Base-by-base conservation (phyloP, 2,113 vertebrate genomes). In the Tetrax tetrax region DNA sequence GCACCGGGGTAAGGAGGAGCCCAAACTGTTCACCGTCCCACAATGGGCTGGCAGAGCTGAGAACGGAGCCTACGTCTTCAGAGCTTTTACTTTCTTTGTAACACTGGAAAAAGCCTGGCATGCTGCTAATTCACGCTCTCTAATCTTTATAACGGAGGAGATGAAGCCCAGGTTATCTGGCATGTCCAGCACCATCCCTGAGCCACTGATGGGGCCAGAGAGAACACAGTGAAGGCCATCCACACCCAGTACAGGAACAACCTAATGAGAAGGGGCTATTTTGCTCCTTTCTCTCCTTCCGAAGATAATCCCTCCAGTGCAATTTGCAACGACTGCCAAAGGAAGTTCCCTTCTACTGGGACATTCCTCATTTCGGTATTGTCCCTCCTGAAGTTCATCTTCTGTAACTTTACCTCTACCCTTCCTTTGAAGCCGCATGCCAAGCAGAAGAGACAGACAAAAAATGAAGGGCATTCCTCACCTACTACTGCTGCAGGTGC, bases 401-500 rank as follows among this genome's bases (percentile, higher is more conserved):
- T 41, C 56, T 53, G 18, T 45, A 69, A 48, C 79, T 75, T 35
- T 14, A 37, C 45, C 56, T 60, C 28, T 16, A 37, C 28, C 61
- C 24, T 35, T 64, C 29, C 74, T 64, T 14, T 41, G 82, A 85
- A 90, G 54, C 48, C 81, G 64, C 4, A 0, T n/a, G n/a, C 54
- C 69, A 60, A 78, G 51, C 33, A 85, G 71, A 60, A 89, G 38
- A 84, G 61, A 94, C 35, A 87, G 70, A 75, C 41, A 66, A 76
- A 21, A 61, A 63, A 1, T 5, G 29, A 83, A 83, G 61, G 65
- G 13, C 28, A 16, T n/a, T 92, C 71, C 96, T 96, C 79, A 97
- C 95, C 89, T 89, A 97, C 95, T 98, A 98, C 97, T 93, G 96
- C 87, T 0, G 82, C 96, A 8, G 97, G 98, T 15, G 97, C 97